A percentile compares a stretch with the other conserved stretches of the same genome.
Evolutionary conservation across 2,113 vertebrate genomes (phyloP).

Genomic region (Furnarius figulus): DNA sequence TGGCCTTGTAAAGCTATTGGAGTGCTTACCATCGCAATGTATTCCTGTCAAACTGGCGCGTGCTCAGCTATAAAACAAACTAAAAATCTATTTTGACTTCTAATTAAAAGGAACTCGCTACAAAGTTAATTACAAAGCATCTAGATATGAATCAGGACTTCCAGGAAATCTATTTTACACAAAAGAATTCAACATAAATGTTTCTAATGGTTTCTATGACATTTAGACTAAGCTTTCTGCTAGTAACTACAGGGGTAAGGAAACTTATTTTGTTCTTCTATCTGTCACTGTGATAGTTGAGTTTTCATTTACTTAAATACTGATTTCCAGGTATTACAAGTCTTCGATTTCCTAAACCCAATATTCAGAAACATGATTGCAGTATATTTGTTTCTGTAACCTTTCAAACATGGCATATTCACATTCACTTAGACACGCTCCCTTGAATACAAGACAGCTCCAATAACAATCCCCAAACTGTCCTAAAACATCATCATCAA

Average conservation of each 20-base stretch:
- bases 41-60: background rate
- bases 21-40: background rate
- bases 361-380: background rate
- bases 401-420: background rate
- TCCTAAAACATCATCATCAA: conserved; percentile 1
- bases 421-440: background rate
- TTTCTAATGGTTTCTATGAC: background rate
- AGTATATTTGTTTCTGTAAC: background rate
- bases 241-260: background rate
- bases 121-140: background rate
- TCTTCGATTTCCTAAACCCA: background rate
- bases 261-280: background rate
- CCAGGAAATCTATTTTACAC: background rate
- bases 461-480: background rate
- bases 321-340: background rate
- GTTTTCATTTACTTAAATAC: background rate
- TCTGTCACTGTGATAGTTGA: background rate
- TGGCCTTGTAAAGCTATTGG: background rate
- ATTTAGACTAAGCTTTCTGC: background rate
- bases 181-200: background rate
- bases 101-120: background rate
- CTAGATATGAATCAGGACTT: background rate
- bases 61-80: background rate
- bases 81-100: conserved; percentile 4
- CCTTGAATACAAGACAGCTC: background rate